Base-by-base conservation (phyloP, 2,113 vertebrate genomes). In the Paralichthys olivaceus region DNA sequence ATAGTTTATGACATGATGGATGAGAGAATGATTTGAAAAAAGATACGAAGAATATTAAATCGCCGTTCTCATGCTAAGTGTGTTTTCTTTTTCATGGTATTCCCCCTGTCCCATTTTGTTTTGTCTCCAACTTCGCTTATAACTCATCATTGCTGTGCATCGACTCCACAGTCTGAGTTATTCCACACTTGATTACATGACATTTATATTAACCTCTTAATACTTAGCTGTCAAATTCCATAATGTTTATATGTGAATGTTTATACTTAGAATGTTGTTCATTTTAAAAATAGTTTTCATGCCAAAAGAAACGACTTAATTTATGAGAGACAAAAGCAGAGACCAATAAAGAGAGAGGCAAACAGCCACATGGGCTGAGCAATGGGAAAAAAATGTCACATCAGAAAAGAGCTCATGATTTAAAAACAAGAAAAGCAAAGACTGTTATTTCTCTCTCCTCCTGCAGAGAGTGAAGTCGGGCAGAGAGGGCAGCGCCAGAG, bases 381-480 rank as follows among this genome's bases (percentile, higher is more conserved):
- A 1, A 0, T 29, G 40, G 57, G 37, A 14, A 45, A 45, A 43
- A 11, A 2, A 34, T 26, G 47, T 70, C 11, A 26, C 12, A n/a
- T 53, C 20, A n/a, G 20, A n/a, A n/a, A n/a, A 22, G 49, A 2
- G 19, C 5, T 7, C 19, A 49, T 49, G 47, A 53, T 40, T 40
- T 40, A 40, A 40, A 40, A 40, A 40, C 37, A 53, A n/a, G 7
- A 49, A 49, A 53, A 9, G 19, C 14, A 8, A 59, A 29, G 8
- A 14, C 9, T 28, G 5, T 57, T 25, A 17, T 57, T 17, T 17
- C 1, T 19, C 1, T 19, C 12, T 87, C 28, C 69, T 15, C 62
- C 53, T 60, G n/a, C 86, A 99, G 98, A 96, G 96, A 79, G 87
- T 96, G 65, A 97, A 94, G 76, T 98, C 97, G 0, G 96, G 96